Percentiles rank a stretch among this genome's conserved stretches.
Evolutionary conservation across 2,797 vertebrate species (phyloP).

Genomic region (Pangasius larnaudii): DNA sequence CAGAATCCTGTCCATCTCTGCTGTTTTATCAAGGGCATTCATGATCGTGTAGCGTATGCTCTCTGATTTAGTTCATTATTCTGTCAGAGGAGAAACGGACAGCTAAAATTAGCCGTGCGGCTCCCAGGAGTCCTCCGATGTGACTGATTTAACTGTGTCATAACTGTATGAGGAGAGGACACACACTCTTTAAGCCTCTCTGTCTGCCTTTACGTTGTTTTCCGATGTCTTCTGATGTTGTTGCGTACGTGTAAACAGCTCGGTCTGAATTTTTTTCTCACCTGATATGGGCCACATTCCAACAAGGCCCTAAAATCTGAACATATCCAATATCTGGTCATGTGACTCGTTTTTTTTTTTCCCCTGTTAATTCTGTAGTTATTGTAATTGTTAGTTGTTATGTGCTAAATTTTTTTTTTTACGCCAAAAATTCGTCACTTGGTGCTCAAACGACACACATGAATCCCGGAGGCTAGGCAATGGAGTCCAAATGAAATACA

Average conservation of each 20-base stretch:
- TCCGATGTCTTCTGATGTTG: too few species aligned
- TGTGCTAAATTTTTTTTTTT: background rate
- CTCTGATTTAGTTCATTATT: constrained; percentile 13
- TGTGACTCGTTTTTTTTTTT: background rate
- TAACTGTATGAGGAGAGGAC: constrained; percentile 40
- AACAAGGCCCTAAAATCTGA: background rate
- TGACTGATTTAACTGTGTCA: constrained; percentile 51
- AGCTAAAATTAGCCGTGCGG: constrained; percentile 38
- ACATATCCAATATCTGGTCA: background rate
- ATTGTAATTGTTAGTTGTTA: background rate
- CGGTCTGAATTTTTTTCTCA: background rate
- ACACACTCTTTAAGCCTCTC: background rate
- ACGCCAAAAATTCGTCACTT: background rate
- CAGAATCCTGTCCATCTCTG: background rate
- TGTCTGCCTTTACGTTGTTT: background rate
- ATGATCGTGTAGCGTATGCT: background rate
- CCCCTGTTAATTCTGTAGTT: background rate
- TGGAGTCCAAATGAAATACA: background rate
- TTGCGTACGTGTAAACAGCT: background rate
- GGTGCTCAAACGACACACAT: background rate
- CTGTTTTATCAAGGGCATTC: background rate
- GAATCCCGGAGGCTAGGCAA: background rate
- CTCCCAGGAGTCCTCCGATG: constrained; percentile 37
- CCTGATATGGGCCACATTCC: background rate
- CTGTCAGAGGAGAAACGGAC: constrained; percentile 30